Base-by-base conservation (phyloP, 2,888 invertebrate genomes). In the Harmothoe impar region DNA sequence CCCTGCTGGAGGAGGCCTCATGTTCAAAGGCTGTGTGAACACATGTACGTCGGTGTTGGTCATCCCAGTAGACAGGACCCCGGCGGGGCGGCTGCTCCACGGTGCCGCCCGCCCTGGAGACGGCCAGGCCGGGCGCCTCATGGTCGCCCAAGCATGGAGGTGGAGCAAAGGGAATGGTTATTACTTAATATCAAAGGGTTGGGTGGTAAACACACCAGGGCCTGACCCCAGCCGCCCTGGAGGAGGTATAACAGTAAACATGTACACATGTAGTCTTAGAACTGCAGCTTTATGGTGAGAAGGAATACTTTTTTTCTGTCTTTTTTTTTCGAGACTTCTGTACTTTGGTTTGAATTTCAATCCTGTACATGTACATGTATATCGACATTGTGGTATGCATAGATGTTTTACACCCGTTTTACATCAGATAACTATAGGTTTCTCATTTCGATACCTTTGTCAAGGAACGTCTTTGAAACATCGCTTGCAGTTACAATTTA, bases 31-130 rank as follows among this genome's bases (percentile, higher is more conserved):
- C 29, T 23, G 72, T 15, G 31, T 15, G 29, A 72, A 72, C 72
- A 72, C 31, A 29, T 72, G 72, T 72, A 72, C 31, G 29, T 72
- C 72, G n/a, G 72, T 72, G 72, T 72, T 25, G 72, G 29, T 72
- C 72, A 72, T 25, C 29, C 72, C 17, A 3, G 72, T 15, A 23
- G 72, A 72, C 72, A 72, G 72, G 72, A 72, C 72, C 72, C 72
- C 72, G 72, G 72, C 72, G 7, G n/a, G 72, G 72, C 3, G 29
- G 29, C 5, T n/a, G 62, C 23, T 20, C 7, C 62, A 3, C 23
- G 23, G 23, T 3, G 23, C 62, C 12, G 62, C 62, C 62, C 62
- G 62, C 23, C 62, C 62, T 23, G 15, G 29, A 72, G 72, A n/a
- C 23, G 62, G 62, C 31, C 29, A 62, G 62, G 72, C 72, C 29